Evolutionary conservation across 1,140 invertebrate genomes (phyloP).

Genomic region (Calliopsis andreniformis): DNA sequence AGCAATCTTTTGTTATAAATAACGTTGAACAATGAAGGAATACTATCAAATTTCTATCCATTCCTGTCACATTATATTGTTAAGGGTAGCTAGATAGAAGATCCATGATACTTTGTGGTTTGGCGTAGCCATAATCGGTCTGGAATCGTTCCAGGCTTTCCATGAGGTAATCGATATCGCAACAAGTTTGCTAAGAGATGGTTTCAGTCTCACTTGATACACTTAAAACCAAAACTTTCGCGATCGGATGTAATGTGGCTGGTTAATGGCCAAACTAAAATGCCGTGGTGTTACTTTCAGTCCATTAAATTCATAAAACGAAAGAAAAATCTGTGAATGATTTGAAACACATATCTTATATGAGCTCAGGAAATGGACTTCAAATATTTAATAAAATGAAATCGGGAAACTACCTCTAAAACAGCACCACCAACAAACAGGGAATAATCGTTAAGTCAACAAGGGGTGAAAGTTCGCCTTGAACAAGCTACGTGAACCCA

Average conservation of each 20-base stretch:
- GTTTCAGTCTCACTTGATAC: not conserved
- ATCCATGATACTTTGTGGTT: slow-evolving; percentile 1
- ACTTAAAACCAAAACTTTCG: slow-evolving; percentile 7
- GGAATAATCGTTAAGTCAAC: slow-evolving; percentile 37
- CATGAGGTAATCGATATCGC: slow-evolving; percentile 59
- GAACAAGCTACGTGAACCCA: not conserved
- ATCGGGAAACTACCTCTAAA: not conserved
- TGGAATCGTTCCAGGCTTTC: slow-evolving; percentile 68
- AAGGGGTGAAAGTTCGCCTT: slow-evolving; percentile 15
- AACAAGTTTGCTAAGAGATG: slow-evolving; percentile 66
- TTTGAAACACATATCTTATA: too few relatives aligned
- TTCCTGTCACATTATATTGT: not conserved
- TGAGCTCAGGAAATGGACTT: too few relatives aligned
- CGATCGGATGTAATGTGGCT: not conserved
- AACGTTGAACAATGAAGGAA: too few relatives aligned
- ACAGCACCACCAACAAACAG: not conserved
- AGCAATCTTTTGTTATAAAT: too few relatives aligned
- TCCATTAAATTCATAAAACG: too few relatives aligned
- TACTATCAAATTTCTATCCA: not conserved
- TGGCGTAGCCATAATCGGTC: slow-evolving; percentile 33
- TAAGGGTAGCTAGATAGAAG: not conserved
- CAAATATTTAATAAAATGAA: slow-evolving; percentile 12
- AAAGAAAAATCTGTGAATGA: too few relatives aligned
- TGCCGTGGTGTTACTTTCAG: too few relatives aligned
- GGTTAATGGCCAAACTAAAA: not conserved